A percentile compares a stretch with the other conserved stretches of the same genome.
Conservation (phyloP, 2,797 vertebrate genomes). For the Neostethus bicornis region DNA sequence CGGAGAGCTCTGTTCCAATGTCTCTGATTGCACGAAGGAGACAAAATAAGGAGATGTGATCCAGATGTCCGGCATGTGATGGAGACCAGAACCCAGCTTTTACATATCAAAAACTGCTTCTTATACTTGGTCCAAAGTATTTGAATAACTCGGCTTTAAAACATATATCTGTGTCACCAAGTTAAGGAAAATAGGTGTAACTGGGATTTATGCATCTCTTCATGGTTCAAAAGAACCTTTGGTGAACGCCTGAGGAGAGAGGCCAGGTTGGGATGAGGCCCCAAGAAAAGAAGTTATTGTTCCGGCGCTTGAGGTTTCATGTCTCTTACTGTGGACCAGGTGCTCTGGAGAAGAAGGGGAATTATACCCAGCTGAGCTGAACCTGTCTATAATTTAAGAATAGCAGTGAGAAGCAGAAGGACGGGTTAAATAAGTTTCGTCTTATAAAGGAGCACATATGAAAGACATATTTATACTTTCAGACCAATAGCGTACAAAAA, state of each 20-base stretch:
- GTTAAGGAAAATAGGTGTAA: constrained; percentile 37
- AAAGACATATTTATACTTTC: background rate
- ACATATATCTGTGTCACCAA: constrained; percentile 26
- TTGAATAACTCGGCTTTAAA: constrained; percentile 73
- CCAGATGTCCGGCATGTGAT: constrained; percentile 87
- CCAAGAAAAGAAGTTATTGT: constrained; percentile 63
- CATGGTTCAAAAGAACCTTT: constrained; percentile 65
- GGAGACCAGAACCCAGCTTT: constrained; percentile 85
- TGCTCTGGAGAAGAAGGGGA: constrained; percentile 39
- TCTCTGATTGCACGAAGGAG: constrained; percentile 71
- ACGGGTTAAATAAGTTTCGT: constrained; percentile 2
- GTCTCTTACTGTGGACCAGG: constrained; percentile 64
- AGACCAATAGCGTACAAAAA: background rate
- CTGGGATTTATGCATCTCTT: constrained; percentile 67
- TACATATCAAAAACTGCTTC: constrained; percentile 82
- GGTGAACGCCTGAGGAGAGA: constrained; percentile 31
- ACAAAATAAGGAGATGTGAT: constrained; percentile 79
- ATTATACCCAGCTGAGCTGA: constrained; percentile 5
- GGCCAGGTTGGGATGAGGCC: constrained; percentile 38
- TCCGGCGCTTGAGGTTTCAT: constrained; percentile 57
- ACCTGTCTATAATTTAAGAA: constrained; percentile 8
- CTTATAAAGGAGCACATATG: background rate
- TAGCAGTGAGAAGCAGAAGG: constrained; percentile 26
- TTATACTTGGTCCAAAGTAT: constrained; percentile 77
- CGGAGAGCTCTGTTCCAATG: constrained; percentile 48